These are phyloP conservation scores for Drosophila nasuta DNA, from an alignment of 1,140 invertebrate species.

Conservation along the genomic window DNA sequence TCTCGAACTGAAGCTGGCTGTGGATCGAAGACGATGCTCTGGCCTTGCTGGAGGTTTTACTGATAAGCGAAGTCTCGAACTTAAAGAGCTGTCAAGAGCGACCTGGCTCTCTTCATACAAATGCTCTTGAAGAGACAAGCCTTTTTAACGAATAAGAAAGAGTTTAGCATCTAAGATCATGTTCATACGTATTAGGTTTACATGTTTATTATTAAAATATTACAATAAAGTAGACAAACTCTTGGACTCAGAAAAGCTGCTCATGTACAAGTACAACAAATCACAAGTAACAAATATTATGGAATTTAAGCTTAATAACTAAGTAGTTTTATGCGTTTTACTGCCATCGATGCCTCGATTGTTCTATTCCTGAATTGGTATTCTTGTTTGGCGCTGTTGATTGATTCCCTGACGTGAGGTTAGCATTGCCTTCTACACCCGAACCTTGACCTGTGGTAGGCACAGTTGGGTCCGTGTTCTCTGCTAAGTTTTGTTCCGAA, in stretches of 20 bases:
- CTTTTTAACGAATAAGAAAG: neutral
- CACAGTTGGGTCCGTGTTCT: conserved; percentile 25
- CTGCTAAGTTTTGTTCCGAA: conserved; percentile 50
- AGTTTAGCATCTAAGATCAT: too few species aligned
- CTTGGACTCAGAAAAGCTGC: conserved; percentile 48
- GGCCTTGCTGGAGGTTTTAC: conserved; percentile 67
- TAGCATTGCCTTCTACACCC: too few species aligned
- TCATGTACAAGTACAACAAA: conserved; percentile 58
- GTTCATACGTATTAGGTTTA: conserved; percentile 37
- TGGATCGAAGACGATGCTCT: conserved; percentile 42
- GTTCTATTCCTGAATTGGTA: neutral
- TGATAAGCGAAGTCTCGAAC: conserved; percentile 60
- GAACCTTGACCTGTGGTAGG: conserved; percentile 54
- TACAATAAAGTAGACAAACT: conserved; percentile 48
- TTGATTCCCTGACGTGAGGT: too few species aligned
- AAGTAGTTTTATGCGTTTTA: conserved; percentile 2
- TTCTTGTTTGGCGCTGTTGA: too few species aligned
- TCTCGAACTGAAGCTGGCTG: conserved; percentile 61
- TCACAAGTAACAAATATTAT: conserved; percentile 67
- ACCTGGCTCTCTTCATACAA: conserved; percentile 9
- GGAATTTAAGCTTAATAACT: conserved; percentile 38
- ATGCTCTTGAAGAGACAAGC: conserved; percentile 18
- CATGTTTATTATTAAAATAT: conserved; percentile 40
- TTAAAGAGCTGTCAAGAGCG: conserved; percentile 39
- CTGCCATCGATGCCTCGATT: conserved; percentile 53